Evolutionary conservation across 2,797 vertebrate species (phyloP), one percentile per base, ranked within the genome.

Genomic region (Phalanger gymnotis): DNA sequence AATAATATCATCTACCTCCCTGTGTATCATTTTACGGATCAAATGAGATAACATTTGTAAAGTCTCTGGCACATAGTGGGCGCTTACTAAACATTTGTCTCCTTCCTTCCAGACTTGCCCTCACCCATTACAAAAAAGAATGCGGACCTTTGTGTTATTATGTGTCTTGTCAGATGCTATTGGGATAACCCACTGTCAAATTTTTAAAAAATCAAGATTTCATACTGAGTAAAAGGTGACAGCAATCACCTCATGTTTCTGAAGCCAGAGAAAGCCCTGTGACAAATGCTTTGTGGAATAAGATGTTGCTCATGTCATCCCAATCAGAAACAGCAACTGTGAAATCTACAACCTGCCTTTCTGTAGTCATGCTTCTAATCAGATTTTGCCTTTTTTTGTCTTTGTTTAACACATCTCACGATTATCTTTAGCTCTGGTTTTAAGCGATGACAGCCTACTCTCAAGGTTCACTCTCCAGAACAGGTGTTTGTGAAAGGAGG

Each of bases 381-480:
- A 97, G 40, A 47, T 96, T 96, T 94, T 96, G 97, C 40, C 58
- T 94, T 93, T 57, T 94, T 81, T 40, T 57, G 61, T 96, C 91
- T 95, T 96, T 96, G 93, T 96, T 97, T 96, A 96, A 96, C 66
- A 95, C 55, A 93, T n/a, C 16, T 54, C n/a, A 53, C 40, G 25
- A 47, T 87, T 87, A 87, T 87, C 40, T 87, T 94, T 95, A 34
- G 52, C 31, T 90, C 89, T 66, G 52, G 52, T 90, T 97, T 96
- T 91, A 93, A 94, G 55, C 56, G 56, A 55, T 97, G 22, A 0
- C 53, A 55, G 53, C 0, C 3, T 54, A 90, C 7, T 92, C 40
- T 91, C 95, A 96, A 94, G 87, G 92, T 94, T 61, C 30, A 58
- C 28, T 54, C 93, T 55, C 95, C 95, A 90, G 93, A 94, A 95